These are phyloP conservation scores for Loripinus fragilis DNA, from an alignment of 2,888 invertebrate species.

Conservation along the genomic window DNA sequence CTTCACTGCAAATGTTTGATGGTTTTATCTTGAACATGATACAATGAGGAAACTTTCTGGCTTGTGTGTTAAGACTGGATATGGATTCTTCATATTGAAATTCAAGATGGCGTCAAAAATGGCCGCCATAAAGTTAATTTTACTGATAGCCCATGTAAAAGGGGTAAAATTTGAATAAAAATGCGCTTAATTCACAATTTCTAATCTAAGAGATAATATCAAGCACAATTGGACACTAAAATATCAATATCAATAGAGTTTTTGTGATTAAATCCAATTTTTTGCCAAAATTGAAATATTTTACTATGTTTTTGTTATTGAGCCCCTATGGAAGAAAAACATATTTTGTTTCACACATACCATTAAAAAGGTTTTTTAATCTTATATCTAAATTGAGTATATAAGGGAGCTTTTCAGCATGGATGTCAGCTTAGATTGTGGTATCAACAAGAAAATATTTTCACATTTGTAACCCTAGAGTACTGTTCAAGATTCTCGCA, in stretches of 20 bases:
- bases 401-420: background rate
- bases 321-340: background rate
- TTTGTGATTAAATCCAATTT: too few species aligned
- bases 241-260: too few species aligned
- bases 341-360: background rate
- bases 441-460: background rate
- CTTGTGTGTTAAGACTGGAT: conserved; percentile 1
- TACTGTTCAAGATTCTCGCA: background rate
- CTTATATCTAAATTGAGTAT: background rate
- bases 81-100: background rate
- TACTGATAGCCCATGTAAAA: background rate
- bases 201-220: background rate
- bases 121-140: background rate
- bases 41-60: background rate
- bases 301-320: background rate
- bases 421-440: background rate
- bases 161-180: background rate
- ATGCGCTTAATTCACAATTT: background rate
- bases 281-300: background rate
- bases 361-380: background rate
- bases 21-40: background rate
- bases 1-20: too few species aligned
- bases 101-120: conserved; percentile 2
- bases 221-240: too few species aligned
- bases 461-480: background rate